A percentile compares a stretch with the other conserved stretches of the same genome.
These are phyloP conservation scores for Aplocera efformata DNA, from an alignment of 2,888 invertebrate genomes.

Conservation along the genomic window DNA sequence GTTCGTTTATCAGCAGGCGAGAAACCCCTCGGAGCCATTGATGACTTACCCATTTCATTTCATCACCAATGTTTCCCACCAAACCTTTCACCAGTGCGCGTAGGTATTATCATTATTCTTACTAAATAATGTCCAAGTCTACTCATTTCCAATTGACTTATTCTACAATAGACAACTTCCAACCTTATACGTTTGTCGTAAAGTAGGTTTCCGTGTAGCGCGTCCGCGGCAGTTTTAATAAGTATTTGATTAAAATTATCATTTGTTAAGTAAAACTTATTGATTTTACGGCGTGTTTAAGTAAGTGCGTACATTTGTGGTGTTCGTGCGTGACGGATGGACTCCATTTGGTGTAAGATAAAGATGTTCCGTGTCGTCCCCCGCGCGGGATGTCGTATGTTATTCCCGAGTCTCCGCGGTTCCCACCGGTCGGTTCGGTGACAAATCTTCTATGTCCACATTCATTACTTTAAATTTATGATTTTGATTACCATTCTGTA, in stretches of 20 bases:
- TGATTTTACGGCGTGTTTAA: neutral
- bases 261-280: constrained; percentile 5
- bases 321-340: constrained; percentile 15
- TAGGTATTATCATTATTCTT: too few species aligned
- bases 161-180: too few species aligned
- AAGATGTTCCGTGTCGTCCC: constrained; percentile 15
- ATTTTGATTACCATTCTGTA: constrained; percentile 1
- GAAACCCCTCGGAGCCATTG: too few species aligned
- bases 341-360: constrained; percentile 19
- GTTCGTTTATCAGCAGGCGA: too few species aligned
- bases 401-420: constrained; percentile 3
- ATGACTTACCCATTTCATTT: too few species aligned
- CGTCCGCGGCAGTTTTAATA: neutral
- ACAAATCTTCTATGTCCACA: constrained; percentile 6
- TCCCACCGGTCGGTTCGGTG: constrained; percentile 16
- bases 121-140: too few species aligned
- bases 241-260: constrained; percentile 15
- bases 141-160: too few species aligned
- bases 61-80: too few species aligned
- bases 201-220: too few species aligned
- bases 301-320: constrained; percentile 12
- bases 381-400: constrained; percentile 5
- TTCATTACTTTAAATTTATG: constrained; percentile 9
- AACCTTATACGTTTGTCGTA: too few species aligned
- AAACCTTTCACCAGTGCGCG: too few species aligned